A percentile compares a stretch with the other conserved stretches of the same genome.
phyloP scores from a whole-genome alignment of 2,888 invertebrate species.

The Erebia aethiops region DNA sequence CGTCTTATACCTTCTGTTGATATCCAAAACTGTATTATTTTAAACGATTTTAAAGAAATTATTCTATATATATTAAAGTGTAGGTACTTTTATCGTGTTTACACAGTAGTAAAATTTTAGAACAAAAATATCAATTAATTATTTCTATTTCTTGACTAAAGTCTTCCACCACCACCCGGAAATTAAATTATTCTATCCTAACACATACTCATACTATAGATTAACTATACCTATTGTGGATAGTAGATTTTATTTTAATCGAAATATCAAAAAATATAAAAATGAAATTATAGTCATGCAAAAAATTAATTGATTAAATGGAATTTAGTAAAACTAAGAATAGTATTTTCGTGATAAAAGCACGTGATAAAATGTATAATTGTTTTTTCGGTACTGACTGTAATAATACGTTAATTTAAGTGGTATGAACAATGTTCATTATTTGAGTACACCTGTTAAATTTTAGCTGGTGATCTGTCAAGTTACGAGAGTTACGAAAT shows the following conservation, averaged over 20 bases:
- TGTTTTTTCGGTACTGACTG: slow-evolving; percentile 79
- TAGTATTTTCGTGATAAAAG: slow-evolving; percentile 81
- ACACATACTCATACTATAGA: slow-evolving; percentile 8
- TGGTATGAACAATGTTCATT: slow-evolving; percentile 81
- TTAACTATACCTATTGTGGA: slow-evolving; percentile 9
- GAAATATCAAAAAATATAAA: slow-evolving; percentile 16
- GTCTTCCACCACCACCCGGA: slow-evolving; percentile 34
- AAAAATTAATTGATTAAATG: slow-evolving; percentile 67
- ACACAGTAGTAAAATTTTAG: slow-evolving; percentile 4
- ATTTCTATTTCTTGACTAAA: slow-evolving; percentile 20
- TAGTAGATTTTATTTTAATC: slow-evolving; percentile 25
- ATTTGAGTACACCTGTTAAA: slow-evolving; percentile 77
- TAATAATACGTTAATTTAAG: slow-evolving; percentile 69
- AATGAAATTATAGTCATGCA: slow-evolving; percentile 19
- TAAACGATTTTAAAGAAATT: background rate
- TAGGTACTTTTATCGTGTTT: slow-evolving; percentile 6
- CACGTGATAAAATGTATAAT: slow-evolving; percentile 77
- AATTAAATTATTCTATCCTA: slow-evolving; percentile 23
- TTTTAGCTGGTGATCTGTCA: slow-evolving; percentile 78
- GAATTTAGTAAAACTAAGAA: slow-evolving; percentile 78
- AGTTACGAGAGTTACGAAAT: slow-evolving; percentile 78
- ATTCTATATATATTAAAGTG: background rate
- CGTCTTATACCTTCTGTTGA: no score
- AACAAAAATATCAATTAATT: slow-evolving; percentile 10
- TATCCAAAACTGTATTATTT: background rate